Base-by-base conservation (phyloP, 2,888 invertebrate genomes). In the Netelia melanura region DNA sequence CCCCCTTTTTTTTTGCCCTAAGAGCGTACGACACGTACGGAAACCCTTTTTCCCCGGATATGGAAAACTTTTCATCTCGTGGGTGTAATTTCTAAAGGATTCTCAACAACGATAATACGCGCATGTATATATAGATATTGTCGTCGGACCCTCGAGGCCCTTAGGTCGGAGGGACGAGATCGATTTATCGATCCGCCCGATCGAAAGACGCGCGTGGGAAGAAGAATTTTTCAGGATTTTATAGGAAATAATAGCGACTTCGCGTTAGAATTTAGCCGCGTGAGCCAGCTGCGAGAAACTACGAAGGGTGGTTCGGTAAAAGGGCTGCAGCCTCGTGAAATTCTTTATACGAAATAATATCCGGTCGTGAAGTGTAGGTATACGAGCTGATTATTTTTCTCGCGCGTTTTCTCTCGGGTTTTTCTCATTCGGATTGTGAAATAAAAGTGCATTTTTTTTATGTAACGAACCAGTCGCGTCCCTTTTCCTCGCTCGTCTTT, bases 391-490 rank as follows among this genome's bases (percentile, higher is more conserved):
- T 77, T 58, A 52, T 62, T 68, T 21, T 17, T 74, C 52, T 72
- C 64, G 44, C 62, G 52, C 48, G 38, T 80, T n/a, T 62, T 80
- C 44, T 23, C 48, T 23, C 9, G 6, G 62, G 30, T 83, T 58
- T 52, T 58, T 75, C 78, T 62, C 83, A 65, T 21, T 30, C 52
- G 23, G 14, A 62, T 64, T 83, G 87, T 89, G 88, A 87, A 90
- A 89, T 90, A 88, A 89, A 89, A 88, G 87, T 83, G 68, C 62
- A 14, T 52, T 71, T 48, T 48, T 38, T 54, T 21, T 54, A 64
- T 65, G 56, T 17, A n/a, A 9, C 23, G 30, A 72, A 58, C 56
- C 30, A 64, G 76, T 77, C 30, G 11, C 58, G 30, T 21, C 30
- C 8, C 0, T 10, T 44, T 70, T 64, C n/a, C 21, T 48, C 43